phyloP scores from a whole-genome alignment of 2,888 invertebrate genomes.

The Xylota segnis region DNA sequence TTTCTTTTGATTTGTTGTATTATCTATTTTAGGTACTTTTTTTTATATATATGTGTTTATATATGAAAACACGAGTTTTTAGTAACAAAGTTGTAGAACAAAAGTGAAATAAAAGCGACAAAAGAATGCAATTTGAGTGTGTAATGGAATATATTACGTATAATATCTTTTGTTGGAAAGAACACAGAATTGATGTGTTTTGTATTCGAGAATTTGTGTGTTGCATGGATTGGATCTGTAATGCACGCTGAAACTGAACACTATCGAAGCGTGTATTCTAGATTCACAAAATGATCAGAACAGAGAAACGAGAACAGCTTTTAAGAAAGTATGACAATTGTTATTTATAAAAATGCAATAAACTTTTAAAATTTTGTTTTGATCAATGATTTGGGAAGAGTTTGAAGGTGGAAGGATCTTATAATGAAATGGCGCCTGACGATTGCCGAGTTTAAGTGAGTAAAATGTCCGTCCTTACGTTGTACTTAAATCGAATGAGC shows the following conservation, averaged over 20 bases:
- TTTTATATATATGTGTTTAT: too few relatives aligned
- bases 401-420: slow-evolving; percentile 11
- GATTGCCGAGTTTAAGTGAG: too few relatives aligned
- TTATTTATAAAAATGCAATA: slow-evolving; percentile 30
- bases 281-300: background rate
- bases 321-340: background rate
- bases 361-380: slow-evolving; percentile 25
- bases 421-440: too few relatives aligned
- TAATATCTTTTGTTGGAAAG: slow-evolving; percentile 17
- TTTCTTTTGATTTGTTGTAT: slow-evolving; percentile 37
- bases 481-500: too few relatives aligned
- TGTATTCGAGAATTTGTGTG: slow-evolving; percentile 36
- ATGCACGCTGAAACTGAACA: too few relatives aligned
- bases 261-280: background rate
- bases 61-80: slow-evolving; percentile 34
- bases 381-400: slow-evolving; percentile 8
- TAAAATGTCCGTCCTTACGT: too few relatives aligned
- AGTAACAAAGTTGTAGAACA: slow-evolving; percentile 35
- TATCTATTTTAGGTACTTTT: slow-evolving; percentile 65
- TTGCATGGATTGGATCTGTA: background rate
- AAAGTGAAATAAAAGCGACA: slow-evolving; percentile 22
- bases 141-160: slow-evolving; percentile 26
- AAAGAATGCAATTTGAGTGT: slow-evolving; percentile 32
- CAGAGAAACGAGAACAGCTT: slow-evolving; percentile 11
- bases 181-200: slow-evolving; percentile 17